phyloP scores from a whole-genome alignment of 2,797 vertebrate genomes.

The Podarcis lilfordi region DNA sequence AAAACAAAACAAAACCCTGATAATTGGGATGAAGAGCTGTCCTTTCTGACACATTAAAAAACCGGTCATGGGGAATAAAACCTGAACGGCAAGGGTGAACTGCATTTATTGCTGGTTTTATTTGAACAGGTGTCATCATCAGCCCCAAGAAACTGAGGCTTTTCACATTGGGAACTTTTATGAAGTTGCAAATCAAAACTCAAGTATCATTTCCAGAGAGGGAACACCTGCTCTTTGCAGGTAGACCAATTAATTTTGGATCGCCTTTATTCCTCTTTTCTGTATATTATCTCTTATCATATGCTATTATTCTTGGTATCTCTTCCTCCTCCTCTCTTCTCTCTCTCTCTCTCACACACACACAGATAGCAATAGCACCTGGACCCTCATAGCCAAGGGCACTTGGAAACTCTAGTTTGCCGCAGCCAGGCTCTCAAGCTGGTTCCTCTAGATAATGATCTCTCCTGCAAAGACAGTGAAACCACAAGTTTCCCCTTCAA shows the following conservation, averaged over 20 bases:
- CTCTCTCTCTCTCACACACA: not conserved
- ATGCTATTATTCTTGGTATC: no score
- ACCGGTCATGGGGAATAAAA: slow-evolving; percentile 3
- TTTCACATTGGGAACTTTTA: slow-evolving; percentile 1
- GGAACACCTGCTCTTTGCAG: slow-evolving; percentile 35
- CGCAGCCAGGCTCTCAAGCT: slow-evolving; percentile 26
- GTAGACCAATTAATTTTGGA: slow-evolving; percentile 36
- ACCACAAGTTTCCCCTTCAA: slow-evolving; percentile 56
- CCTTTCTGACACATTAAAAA: slow-evolving; percentile 13
- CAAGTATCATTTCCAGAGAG: slow-evolving; percentile 21
- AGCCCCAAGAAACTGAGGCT: slow-evolving; percentile 45
- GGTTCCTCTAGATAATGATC: slow-evolving; percentile 32
- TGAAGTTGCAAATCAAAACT: slow-evolving; percentile 45
- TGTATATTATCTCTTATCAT: not conserved
- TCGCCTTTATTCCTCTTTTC: not conserved
- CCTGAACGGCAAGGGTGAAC: slow-evolving; percentile 24
- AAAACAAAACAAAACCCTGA: no score
- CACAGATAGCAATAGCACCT: slow-evolving; percentile 13
- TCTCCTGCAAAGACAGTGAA: slow-evolving; percentile 39
- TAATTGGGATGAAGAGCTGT: slow-evolving; percentile 8
- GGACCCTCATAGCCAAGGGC: slow-evolving; percentile 8
- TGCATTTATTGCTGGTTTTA: slow-evolving; percentile 50
- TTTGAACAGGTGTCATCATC: slow-evolving; percentile 38
- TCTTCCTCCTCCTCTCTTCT: not conserved
- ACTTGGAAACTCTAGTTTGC: not conserved